These are phyloP conservation scores for Cherax destructor DNA, from an alignment of 1,140 invertebrate species.

Conservation along the genomic window DNA sequence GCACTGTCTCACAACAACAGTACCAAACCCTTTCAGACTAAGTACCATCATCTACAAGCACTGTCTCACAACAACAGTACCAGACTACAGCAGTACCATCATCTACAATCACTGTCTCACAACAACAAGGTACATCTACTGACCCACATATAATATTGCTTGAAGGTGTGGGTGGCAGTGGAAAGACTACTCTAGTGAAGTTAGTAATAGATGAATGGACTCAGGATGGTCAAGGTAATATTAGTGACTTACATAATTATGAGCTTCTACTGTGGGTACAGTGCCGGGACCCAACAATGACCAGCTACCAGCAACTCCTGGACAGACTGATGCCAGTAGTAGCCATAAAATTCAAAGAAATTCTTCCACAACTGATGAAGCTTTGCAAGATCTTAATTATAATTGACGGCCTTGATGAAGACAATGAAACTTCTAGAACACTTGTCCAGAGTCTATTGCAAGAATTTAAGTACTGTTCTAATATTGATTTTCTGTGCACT, in stretches of 20 bases:
- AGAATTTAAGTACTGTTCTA: neutral
- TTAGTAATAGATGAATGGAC: neutral
- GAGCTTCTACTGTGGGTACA: neutral
- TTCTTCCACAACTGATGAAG: neutral
- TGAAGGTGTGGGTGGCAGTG: neutral
- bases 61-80: too few relatives aligned
- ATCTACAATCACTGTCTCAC: too few relatives aligned
- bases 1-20: too few relatives aligned
- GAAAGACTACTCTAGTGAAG: neutral
- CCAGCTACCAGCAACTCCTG: neutral
- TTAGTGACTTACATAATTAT: neutral
- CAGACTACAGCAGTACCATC: neutral
- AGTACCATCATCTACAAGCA: too few relatives aligned
- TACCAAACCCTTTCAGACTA: too few relatives aligned
- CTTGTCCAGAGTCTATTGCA: neutral
- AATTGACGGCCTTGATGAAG: conserved; percentile 20
- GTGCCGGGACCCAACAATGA: conserved; percentile 1
- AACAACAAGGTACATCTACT: too few relatives aligned
- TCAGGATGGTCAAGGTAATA: neutral
- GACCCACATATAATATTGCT: neutral
- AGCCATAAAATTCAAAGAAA: neutral
- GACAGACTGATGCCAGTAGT: neutral
- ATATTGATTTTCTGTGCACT: conserved; percentile 4
- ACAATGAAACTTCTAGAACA: neutral
- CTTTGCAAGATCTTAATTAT: neutral